Conservation (phyloP, 2,113 vertebrate genomes). For the Morone chrysops region DNA sequence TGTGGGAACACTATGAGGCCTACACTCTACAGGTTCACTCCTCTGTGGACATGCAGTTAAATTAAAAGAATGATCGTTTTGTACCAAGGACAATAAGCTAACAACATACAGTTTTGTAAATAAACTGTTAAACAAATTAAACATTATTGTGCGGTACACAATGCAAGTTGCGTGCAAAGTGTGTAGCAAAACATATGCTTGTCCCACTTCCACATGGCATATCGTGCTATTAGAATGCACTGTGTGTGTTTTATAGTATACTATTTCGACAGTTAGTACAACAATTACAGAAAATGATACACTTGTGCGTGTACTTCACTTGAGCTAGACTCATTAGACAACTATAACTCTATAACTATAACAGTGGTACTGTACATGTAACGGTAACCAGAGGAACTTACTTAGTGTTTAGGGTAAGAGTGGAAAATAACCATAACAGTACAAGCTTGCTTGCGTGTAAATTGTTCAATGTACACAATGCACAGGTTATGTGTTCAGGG, state of each 20-base stretch:
- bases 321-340: neutral
- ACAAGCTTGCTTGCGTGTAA: neutral
- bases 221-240: slow-evolving; percentile 5
- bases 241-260: neutral
- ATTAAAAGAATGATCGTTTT: slow-evolving; percentile 14
- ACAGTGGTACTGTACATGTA: neutral
- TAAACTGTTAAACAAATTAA: slow-evolving; percentile 20
- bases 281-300: slow-evolving; percentile 3
- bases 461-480: slow-evolving; percentile 1
- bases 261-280: slow-evolving; percentile 17
- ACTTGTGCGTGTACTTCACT: neutral
- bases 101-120: slow-evolving; percentile 9
- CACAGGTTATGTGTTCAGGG: neutral
- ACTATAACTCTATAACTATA: neutral
- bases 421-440: neutral
- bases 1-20: slow-evolving; percentile 19
- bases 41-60: slow-evolving; percentile 14
- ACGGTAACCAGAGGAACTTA: slow-evolving; percentile 22
- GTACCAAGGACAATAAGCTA: slow-evolving; percentile 6
- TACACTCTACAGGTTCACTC: slow-evolving; percentile 11
- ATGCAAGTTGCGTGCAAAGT: neutral
- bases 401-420: neutral
- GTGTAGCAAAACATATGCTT: slow-evolving; percentile 24
- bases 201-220: slow-evolving; percentile 1
- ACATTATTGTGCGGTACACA: neutral